These are phyloP conservation scores for Pitta sordida DNA, from an alignment of 2,113 vertebrate genomes.

Conservation along the genomic window DNA sequence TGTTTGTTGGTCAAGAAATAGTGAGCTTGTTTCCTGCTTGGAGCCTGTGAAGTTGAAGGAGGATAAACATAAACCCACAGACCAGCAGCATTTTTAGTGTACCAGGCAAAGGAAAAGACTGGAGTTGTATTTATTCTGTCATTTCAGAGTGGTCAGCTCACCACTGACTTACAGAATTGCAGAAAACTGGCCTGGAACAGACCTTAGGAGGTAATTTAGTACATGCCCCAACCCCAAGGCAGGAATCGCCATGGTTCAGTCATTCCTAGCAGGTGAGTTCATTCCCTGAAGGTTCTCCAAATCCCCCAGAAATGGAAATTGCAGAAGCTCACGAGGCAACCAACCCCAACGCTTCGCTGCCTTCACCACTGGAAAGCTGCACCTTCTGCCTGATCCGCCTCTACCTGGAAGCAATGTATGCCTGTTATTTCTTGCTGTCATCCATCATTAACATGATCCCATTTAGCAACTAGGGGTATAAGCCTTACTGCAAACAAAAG, in stretches of 20 bases:
- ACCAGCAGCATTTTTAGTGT: neutral
- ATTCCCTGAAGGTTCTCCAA: neutral
- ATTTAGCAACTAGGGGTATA: neutral
- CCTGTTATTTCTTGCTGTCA: conserved; percentile 24
- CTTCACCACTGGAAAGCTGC: neutral
- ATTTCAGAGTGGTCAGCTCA: neutral
- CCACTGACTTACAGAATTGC: neutral
- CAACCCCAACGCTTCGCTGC: neutral
- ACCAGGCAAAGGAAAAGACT: neutral
- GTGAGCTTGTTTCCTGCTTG: neutral
- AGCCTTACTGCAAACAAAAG: neutral
- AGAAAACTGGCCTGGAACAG: neutral
- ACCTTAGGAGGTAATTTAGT: neutral
- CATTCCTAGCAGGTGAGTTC: conserved; percentile 9
- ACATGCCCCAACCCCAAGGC: neutral
- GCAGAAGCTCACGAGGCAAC: neutral
- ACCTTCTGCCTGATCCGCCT: neutral
- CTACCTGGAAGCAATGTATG: conserved; percentile 11
- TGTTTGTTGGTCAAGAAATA: neutral
- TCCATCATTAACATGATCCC: neutral
- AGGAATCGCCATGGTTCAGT: neutral
- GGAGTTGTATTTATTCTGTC: neutral
- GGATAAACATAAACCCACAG: neutral
- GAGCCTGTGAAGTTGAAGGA: neutral
- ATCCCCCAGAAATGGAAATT: conserved; percentile 4